Conservation (phyloP, 2,113 vertebrate species). For the Anhinga anhinga region DNA sequence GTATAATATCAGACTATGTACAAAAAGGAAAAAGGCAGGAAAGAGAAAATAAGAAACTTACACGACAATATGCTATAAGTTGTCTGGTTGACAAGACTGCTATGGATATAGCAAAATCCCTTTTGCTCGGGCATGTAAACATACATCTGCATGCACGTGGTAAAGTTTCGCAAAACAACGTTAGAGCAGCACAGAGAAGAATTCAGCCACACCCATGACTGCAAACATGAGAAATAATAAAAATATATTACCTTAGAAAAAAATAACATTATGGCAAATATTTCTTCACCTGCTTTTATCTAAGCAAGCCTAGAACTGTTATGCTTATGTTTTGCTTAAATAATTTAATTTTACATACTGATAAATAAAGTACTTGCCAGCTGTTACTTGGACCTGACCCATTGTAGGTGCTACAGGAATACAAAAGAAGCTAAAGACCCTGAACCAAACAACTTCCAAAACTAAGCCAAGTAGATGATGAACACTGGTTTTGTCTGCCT, state of each 20-base stretch:
- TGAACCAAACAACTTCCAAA: neutral
- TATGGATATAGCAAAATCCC: neutral
- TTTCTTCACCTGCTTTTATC: neutral
- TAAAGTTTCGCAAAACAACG: neutral
- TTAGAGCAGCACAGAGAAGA: neutral
- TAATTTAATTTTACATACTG: neutral
- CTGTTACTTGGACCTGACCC: neutral
- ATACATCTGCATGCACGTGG: neutral
- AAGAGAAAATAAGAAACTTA: neutral
- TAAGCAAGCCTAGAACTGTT: neutral
- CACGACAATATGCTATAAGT: neutral
- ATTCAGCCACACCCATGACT: neutral
- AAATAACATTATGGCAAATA: neutral
- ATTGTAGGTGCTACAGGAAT: neutral
- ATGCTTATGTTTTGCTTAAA: neutral
- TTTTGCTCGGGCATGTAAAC: neutral
- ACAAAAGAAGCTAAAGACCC: neutral
- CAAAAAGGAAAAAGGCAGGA: neutral
- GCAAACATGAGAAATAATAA: neutral
- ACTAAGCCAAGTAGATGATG: neutral
- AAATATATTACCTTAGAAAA: neutral
- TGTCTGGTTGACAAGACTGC: neutral
- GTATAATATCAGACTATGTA: slow-evolving; percentile 83
- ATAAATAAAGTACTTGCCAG: neutral
- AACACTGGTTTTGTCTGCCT: neutral